phyloP scores from a whole-genome alignment of 2,888 invertebrate species.

The Acleris laterana region DNA sequence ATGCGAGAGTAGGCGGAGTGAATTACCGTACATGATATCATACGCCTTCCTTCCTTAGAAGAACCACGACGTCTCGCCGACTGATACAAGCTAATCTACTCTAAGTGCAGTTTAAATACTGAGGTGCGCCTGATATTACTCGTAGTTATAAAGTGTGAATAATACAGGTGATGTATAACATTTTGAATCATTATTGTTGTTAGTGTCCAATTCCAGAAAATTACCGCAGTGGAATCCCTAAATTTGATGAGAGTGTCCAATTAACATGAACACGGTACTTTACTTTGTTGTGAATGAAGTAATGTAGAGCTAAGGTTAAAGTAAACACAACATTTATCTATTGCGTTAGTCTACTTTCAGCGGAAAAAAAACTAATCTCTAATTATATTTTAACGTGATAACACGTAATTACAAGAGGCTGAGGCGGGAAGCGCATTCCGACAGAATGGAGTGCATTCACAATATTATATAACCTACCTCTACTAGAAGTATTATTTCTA shows the following conservation, averaged over 20 bases:
- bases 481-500: background rate
- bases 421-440: conserved; percentile 61
- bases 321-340: conserved; percentile 45
- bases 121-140: conserved; percentile 40
- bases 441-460: conserved; percentile 69
- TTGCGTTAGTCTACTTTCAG: conserved; percentile 64
- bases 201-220: conserved; percentile 41
- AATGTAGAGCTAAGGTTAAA: conserved; percentile 33
- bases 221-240: background rate
- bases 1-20: conserved; percentile 55
- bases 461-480: conserved; percentile 41
- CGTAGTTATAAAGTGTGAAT: conserved; percentile 29
- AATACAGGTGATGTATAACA: conserved; percentile 25
- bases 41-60: conserved; percentile 58
- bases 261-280: background rate
- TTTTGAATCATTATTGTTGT: conserved; percentile 1
- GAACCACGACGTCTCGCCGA: conserved; percentile 58
- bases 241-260: conserved; percentile 9
- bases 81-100: conserved; percentile 61
- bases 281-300: conserved; percentile 7
- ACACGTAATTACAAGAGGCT: conserved; percentile 61
- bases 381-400: conserved; percentile 47
- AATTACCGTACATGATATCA: conserved; percentile 79
- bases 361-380: conserved; percentile 57
- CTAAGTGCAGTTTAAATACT: conserved; percentile 71